Base-by-base conservation (phyloP, 2,888 invertebrate genomes). In the Neoitamus cyanurus region DNA sequence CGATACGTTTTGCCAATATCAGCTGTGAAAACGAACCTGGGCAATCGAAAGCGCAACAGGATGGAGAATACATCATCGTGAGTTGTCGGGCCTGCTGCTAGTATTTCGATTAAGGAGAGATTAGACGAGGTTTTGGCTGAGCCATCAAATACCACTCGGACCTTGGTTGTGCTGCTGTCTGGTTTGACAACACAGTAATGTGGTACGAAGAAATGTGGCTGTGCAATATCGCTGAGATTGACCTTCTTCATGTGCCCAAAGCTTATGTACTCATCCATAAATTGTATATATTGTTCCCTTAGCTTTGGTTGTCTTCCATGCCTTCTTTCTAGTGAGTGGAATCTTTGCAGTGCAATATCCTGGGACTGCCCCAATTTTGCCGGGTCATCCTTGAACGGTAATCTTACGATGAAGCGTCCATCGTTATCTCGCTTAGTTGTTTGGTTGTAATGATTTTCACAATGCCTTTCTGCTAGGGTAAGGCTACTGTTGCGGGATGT, bases 1-100 rank as follows among this genome's bases (percentile, higher is more conserved):
- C 86, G 85, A 72, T 87, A 89, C 86, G 88, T 88, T 80, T 87
- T 85, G 1, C 73, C 78, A 5, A 89, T 86, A 68, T 88, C 88
- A 2, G 87, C 87, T 2, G 84, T 86, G 4, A 88, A 75, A 0
- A 88, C 87, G 30, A 30, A 82, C 5, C 28, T 20, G 13, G 34
- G 68, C 20, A 84, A 9, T 0, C 84, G 31, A 48, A 84, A 84
- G 3, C 84, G 30, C 7, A 80, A 30, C 6, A 82, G 25, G 0
- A 84, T 46, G 15, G 80, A 31, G 42, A 84, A 58, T 0, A 88
- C 31, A 30, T 88, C 86, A 1, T 86, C 78, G 72, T 88, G 87
- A 15, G 87, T 36, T 0, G 78, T 77, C 5, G 86, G 88, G 0
- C 89, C 89, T 1, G 85, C 75, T 37, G 85, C 36, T 25, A 88